Evolutionary conservation across 2,888 invertebrate genomes (phyloP), one percentile per base, ranked within the genome.

Genomic region (Polylopha cassiicola): DNA sequence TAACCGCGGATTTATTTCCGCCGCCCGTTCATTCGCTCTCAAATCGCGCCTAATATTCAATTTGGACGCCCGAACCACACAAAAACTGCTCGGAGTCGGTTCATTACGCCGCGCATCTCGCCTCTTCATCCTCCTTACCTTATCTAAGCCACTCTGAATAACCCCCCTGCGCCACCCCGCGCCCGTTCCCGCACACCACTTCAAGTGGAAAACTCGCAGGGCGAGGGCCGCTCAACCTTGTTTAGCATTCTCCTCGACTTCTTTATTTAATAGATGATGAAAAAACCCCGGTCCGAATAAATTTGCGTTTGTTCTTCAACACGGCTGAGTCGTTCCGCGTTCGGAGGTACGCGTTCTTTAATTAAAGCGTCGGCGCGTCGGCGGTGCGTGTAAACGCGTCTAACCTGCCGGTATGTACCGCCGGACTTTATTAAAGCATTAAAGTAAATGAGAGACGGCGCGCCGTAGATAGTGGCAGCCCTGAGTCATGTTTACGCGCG

Each of bases 41-140:
- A 78, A 80, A 84, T 81, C 81, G 81, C 74, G 77, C 76, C 80
- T 84, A 82, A 85, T 81, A 84, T 85, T 85, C 82, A 84, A 85
- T 85, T 85, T 84, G 68, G 75, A 74, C 68, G 67, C 70, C 69
- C 67, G 78, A 78, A 80, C 77, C 82, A 75, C 80, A 81, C 81
- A 84, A 85, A 84, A 84, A 84, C 74, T 79, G 79, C 74, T 81
- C 65, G 64, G 73, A 77, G 81, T 67, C 70, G 81, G 84, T 84
- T 84, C 84, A 82, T 84, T 85, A 84, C 76, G 77, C 73, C 74
- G 78, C 76, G 75, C 82, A 81, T 82, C 81, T 81, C 80, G 78
- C 68, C 78, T 81, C 84, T 81, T 79, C 84, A 79, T 84, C 77
- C 81, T 78, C 80, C 82, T 78, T 76, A 78, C 84, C 81, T 82